Evolutionary conservation across 2,888 invertebrate species (phyloP), one percentile per base, ranked within the genome.

Genomic region (Lomographa bimaculata): DNA sequence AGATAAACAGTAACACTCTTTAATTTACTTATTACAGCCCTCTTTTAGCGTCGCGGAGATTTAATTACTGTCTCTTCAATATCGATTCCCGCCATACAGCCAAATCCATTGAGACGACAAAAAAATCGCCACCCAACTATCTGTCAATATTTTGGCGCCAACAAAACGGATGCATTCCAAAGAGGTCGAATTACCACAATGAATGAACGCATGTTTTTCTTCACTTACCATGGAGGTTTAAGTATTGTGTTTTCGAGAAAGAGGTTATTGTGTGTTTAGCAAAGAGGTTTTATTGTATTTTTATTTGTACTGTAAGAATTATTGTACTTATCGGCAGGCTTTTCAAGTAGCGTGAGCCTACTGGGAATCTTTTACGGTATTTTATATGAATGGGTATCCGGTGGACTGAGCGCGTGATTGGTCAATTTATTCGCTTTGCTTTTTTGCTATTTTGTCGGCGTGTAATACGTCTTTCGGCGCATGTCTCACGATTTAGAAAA

Each of bases 61-160:
- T n/a, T n/a, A n/a, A n/a, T n/a, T n/a, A n/a, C n/a, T n/a, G n/a
- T n/a, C n/a, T n/a, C n/a, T n/a, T n/a, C n/a, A n/a, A n/a, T n/a
- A n/a, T n/a, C n/a, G n/a, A n/a, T n/a, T n/a, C n/a, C n/a, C n/a
- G n/a, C n/a, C n/a, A n/a, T n/a, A n/a, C n/a, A n/a, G n/a, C n/a
- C n/a, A n/a, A n/a, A n/a, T n/a, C n/a, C n/a, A n/a, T n/a, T n/a
- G 16, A 23, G 27, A 16, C 1, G 17, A 1, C 7, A 16, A 6
- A 8, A 24, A 24, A 6, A 17, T 5, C 23, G 23, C 4, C 5
- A 7, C 20, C 28, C 2, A 19, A 7, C 19, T 8, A 28, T 14
- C 34, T 25, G 29, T 35, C 35, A 35, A 43, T 36, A 30, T 42
- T 41, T 40, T 40, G 40, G 42, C 38, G 38, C 44, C 44, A 44